Base-by-base conservation (phyloP, 2,888 invertebrate genomes). In the Drosophila helvetica region DNA sequence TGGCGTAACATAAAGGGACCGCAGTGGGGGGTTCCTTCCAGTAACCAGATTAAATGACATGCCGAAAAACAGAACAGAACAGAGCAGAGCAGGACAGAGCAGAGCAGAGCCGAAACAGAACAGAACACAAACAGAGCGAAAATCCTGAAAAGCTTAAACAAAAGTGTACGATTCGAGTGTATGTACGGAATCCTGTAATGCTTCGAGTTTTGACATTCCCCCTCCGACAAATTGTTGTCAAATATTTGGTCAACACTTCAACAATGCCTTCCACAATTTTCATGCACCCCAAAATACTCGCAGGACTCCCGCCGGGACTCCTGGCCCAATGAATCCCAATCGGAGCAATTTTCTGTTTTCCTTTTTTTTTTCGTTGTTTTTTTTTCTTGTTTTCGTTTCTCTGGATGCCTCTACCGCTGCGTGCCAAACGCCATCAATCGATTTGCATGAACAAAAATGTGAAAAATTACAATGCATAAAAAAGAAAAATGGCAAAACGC, bases 361-460 rank as follows among this genome's bases (percentile, higher is more conserved):
- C 60, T 47, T 72, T 63, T 67, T 64, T 56, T 48, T 71, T 67
- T 50, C 5, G 22, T 22, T 22, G 22, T 22, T 5, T 22, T 58
- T 50, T 72, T 63, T 67, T 66, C 51, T 48, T 74, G 64, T 50
- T 33, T 19, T 33, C 12, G 1, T 15, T 33, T 33, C 12, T 33
- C 33, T 10, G 33, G 12, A 33, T 33, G 33, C 33, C 33, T 33
- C 42, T 25, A 57, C 45, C 72, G 48, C 76, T 69, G 83, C 82
- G 82, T 82, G 82, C 76, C 67, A 57, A 82, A 79, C 83, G 80
- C 80, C 65, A 80, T 76, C 78, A 80, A 80, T 79, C 82, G 83
- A 83, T 82, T 82, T 83, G 66, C 72, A 72, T 67, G 63, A 78
- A 60, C 22, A 57, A 57, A 70, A 78, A 78, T 82, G 76, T 79